Evolutionary conservation across 2,113 vertebrate species (phyloP), one percentile per base, ranked within the genome.

Genomic region (Motacilla alba): DNA sequence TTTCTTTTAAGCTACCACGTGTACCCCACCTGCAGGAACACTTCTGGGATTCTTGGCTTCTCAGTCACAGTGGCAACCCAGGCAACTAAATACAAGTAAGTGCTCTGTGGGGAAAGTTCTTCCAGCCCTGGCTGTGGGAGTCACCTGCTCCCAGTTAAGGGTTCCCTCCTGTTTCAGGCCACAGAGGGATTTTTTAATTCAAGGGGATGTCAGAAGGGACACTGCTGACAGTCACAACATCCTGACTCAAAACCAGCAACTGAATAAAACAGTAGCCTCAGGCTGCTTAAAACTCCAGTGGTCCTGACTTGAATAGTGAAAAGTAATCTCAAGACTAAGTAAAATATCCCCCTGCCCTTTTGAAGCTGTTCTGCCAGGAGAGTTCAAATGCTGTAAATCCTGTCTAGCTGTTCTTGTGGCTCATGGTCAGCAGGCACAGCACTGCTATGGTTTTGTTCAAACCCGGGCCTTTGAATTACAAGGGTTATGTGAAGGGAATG

Each of bases 21-120:
- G 90, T 99, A 99, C 87, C 98, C 99, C 9, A 98, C 98, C 87
- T 99, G 98, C 97, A 98, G 99, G 93, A 99, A 99, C 92, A 99
- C 99, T 43, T 99, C 99, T 26, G 99, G 99, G 26, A 98, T 99
- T 80, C 98, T 99, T 91, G 99, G 99, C 43, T 99, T 99, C 97
- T 99, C 99, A 1, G 97, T 99, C 95, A 99, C 99, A 2, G 99
- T 99, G 75, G 99, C 99, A 96, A 99, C 99, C 19, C 99, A 99
- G 95, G 99, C 99, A 94, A 99, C 98, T 46, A 99, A 99, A 96
- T 99, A 98, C 98, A 99, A 98, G 99, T 99, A 94, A 97, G 98
- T 96, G 66, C 76, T 39, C 15, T 0, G 11, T 50, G 59, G 53
- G 47, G 19, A 17, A 7, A 33, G 41, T 33, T 69, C 11, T 3